Evolutionary conservation across 2,113 vertebrate genomes (phyloP), one percentile per base, ranked within the genome.

Genomic region (Geothlypis trichas): DNA sequence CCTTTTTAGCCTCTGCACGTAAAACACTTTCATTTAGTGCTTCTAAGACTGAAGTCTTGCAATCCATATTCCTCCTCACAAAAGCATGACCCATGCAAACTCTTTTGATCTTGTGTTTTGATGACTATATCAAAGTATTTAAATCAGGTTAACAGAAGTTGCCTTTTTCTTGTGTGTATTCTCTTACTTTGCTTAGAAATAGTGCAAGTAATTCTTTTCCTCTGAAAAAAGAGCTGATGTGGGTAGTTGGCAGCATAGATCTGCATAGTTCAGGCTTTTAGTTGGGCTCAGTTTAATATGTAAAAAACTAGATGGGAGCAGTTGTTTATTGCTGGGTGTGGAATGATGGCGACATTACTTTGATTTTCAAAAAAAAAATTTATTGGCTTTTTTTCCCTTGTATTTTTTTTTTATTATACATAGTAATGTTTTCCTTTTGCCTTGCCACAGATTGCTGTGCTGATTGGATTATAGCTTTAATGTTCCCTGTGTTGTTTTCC

Each of bases 381-480:
- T 41, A 19, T 13, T 73, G 17, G 5, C 19, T 35, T 81, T 49
- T 47, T 63, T 55, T 4, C 9, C 7, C 11, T 30, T 46, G 2
- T 13, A 0, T 27, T 7, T 54, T 55, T 54, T 63, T 42, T 69
- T 39, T 2, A 9, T 67, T 79, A 8, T 23, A 4, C 4, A 0
- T 23, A 57, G 30, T 24, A 7, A 27, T 24, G 8, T 30, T 63
- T 61, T 39, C 42, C 27, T 65, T 67, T 7, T 0, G 1, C 33
- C 63, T 59, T 68, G 49, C 19, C 21, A 2, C 5, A 12, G n/a
- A 31, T 30, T 27, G 71, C 26, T 52, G 71, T 21, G 63, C 3
- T 20, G 47, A 11, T 15, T 22, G 42, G 31, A 11, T 31, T n/a
- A 7, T 37, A 61, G 37, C 46, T 75, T 47, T 47, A 37, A 52